A percentile compares a stretch with the other conserved stretches of the same genome.
Evolutionary conservation across 2,797 vertebrate genomes (phyloP).

Genomic region (Melanotaenia boesemani): DNA sequence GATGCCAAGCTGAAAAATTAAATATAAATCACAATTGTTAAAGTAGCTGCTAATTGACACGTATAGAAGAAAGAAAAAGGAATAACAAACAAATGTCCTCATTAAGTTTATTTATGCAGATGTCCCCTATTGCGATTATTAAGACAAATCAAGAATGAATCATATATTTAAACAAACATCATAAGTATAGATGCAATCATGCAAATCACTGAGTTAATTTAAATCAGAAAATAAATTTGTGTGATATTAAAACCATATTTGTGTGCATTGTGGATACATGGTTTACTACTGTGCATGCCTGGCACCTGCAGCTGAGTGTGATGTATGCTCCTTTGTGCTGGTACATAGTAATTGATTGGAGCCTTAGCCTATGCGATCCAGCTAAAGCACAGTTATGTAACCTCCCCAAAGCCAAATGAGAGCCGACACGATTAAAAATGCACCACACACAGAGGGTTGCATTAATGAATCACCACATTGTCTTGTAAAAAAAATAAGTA

Average conservation of each 20-base stretch:
- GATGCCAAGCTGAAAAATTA: not conserved
- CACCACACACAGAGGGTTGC: conserved; percentile 34
- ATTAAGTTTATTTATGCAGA: not conserved
- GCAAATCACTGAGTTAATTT: not conserved
- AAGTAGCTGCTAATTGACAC: not conserved
- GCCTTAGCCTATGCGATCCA: conserved; percentile 51
- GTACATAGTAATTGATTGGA: conserved; percentile 54
- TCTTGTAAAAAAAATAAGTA: conserved; percentile 35
- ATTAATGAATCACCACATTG: conserved; percentile 43
- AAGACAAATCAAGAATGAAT: not conserved
- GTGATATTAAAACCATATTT: not conserved
- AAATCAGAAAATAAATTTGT: not conserved
- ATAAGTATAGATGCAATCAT: not conserved
- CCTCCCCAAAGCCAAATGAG: conserved; percentile 46
- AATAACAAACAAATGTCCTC: not conserved
- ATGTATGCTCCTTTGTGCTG: conserved; percentile 29
- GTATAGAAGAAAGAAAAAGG: not conserved
- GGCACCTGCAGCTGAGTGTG: conserved; percentile 9
- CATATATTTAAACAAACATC: not conserved
- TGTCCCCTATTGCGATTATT: not conserved
- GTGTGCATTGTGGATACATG: not conserved
- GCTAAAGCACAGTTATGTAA: conserved; percentile 63
- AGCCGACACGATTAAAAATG: conserved; percentile 48
- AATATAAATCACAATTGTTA: not conserved
- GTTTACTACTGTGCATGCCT: conserved; percentile 13